Evolutionary conservation across 2,888 invertebrate species (phyloP), one percentile per base, ranked within the genome.

Genomic region (Pristionchus arcanus): DNA sequence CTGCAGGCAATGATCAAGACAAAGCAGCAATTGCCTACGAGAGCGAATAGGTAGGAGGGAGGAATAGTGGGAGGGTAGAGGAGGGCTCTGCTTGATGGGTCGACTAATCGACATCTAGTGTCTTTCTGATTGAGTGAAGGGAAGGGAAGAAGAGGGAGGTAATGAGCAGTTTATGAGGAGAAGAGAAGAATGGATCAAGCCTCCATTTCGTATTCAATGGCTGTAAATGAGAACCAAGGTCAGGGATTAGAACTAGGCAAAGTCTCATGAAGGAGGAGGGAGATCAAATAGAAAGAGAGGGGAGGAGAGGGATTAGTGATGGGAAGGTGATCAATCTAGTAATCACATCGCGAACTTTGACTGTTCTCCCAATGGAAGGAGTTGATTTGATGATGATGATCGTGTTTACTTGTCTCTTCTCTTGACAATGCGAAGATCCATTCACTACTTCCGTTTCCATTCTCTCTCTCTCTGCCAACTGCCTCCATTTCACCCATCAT

Each of bases 101-200:
- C 37, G 74, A 74, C 74, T 74, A 74, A 74, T 74, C 74, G 74
- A 74, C 74, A 34, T 74, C 74, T 74, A 74, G 74, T 74, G 53
- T 83, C 81, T 53, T 42, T 83, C 42, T 83, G 81, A 83, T 83
- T 42, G 53, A 53, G 81, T n/a, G 49, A 28, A 66, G 63, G n/a
- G 86, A 31, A 42, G 37, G 63, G 21, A 28, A 37, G 31, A 28
- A 49, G 63, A 49, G 34, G 49, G 13, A 19, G 42, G 42, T 53
- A 49, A 86, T 34, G 49, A 34, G 11, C 16, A n/a, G 28, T 83
- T 53, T 53, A 63, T 34, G 49, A 49, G 59, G 63, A n/a, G 86
- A n/a, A 86, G 86, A 34, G 59, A 31, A 28, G 37, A 42, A 42
- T 3, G 31, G 74, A 74, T 74, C 74, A 74, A 74, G 74, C 37